Base-by-base conservation (phyloP, 2,888 invertebrate species). In the Trisateles emortualis region DNA sequence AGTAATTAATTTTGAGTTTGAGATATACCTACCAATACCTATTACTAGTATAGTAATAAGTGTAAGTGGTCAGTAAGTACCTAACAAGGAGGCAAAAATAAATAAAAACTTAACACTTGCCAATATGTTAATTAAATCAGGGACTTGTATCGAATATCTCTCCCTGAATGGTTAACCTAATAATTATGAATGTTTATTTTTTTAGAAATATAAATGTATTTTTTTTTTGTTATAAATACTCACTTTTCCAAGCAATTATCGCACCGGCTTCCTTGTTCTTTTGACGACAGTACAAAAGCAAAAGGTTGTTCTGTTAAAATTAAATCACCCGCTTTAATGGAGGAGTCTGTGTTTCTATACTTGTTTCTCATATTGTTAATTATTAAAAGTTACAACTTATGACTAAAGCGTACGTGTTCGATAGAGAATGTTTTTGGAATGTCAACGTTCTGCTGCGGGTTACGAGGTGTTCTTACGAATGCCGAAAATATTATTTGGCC, bases 201-300 rank as follows among this genome's bases (percentile, higher is more conserved):
- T 19, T 10, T 39, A 8, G 4, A 11, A 13, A 24, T 13, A 1
- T 24, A 22, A 24, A 24, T 10, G 8, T 10, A 39, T 14, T 14
- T 19, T 19, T 26, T 10, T 30, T 11, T 5, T 19, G 11, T 39
- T 14, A 33, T 22, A 42, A 48, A 32, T 48, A 84, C 90, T 94
- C 93, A 97, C 97, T 94, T 94, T 76, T 93, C 92, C 58, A 96
- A 94, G 79, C 97, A 97, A 83, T 94, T 94, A 83, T 97, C 97
- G 87, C 97, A 97, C 62, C 95, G 90, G 74, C 93, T 93, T 32
- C 94, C 94, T 64, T 95, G 94, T 74, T 95, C 95, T 70, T 95
- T 95, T 0, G 95, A 95, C 61, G 95, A 95, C 2, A 97, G 86
- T 33, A 95, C 94, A 83, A 94, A 96, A 0, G 94, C 95, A 85